Evolutionary conservation across 2,113 vertebrate species (phyloP), one percentile per base, ranked within the genome.

Genomic region (Eleginops maclovinus): DNA sequence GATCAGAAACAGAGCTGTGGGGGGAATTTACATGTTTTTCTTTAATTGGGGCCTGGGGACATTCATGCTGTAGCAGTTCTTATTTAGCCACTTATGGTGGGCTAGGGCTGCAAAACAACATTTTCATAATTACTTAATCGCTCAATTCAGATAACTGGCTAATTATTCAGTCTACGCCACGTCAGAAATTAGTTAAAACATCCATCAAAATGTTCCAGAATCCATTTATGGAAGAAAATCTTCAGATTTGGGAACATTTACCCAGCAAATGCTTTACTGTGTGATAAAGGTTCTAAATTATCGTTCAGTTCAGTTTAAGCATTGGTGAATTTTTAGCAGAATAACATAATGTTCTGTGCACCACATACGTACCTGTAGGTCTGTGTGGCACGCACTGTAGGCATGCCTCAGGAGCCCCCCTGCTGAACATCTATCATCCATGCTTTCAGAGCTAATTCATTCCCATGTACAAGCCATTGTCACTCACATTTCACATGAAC

Each of bases 21-120:
- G 43, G 15, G 31, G 63, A 55, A 59, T 56, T 69, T 24, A 36
- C 6, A 21, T 44, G 22, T 31, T n/a, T 24, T 17, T 16, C 5
- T 65, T 53, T 71, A 69, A 82, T 67, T 82, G 66, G 43, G 36
- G 63, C 69, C 69, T 58, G 49, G 53, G 49, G 75, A 56, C 24
- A 21, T 55, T 53, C 60, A 36, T 58, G 10, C 4, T 36, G 12
- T 9, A 47, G 41, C 31, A 43, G 53, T 28, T 6, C 14, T 15
- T 46, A 17, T 54, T 3, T 44, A 22, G 15, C 15, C 50, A 60
- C 22, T 26, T 28, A 4, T 47, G 36, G 14, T 26, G 12, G n/a
- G 44, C 50, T 6, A 21, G 16, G 24, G 22, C 41, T 22, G 0
- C 0, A 49, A 10, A 49, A 26, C 2, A 43, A 26, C 22, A 26